Evolutionary conservation across 2,113 vertebrate genomes (phyloP), one percentile per base, ranked within the genome.

Genomic region (Elgaria multicarinata): DNA sequence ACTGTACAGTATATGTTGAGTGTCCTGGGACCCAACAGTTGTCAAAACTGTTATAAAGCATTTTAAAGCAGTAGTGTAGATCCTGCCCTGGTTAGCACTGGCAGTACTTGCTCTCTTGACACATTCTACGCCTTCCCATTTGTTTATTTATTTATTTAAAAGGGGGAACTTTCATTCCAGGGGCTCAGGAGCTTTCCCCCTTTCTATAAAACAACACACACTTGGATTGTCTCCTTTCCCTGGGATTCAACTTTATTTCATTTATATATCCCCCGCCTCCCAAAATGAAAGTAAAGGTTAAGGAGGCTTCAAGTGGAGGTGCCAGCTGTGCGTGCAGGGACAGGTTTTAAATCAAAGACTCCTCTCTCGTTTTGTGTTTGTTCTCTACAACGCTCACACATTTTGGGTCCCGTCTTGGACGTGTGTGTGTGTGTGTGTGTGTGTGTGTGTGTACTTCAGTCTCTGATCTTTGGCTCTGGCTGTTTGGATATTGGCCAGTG

Each of bases 211-310:
- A 91, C 90, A 93, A 90, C 93, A 95, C 93, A 58, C 74, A 86
- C 93, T 86, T 71, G 93, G 89, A 90, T 91, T 87, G 87, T 76
- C 91, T 87, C 94, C 92, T 89, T 89, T 95, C 76, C 92, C 92
- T 93, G 89, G 90, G 92, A 94, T 92, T 92, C 93, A 88, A 86
- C 85, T 90, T 85, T 67, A 8, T 94, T 86, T 91, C 94, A 10
- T 58, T 58, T 58, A 10, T 18, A 93, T 96, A 88, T 93, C 83
- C 92, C 67, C 74, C 92, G 89, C 85, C 89, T 81, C 90, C 85
- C 89, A 91, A 95, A 95, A 95, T 95, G 94, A 95, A 95, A 93
- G 93, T 92, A 94, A 94, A 95, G 95, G 93, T 95, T 91, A 92
- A 89, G 91, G 79, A 92, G 90, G 53, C 78, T 91, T 86, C 88